These are phyloP conservation scores for Scyliorhinus canicula DNA, from an alignment of 2,797 vertebrate genomes.

Conservation along the genomic window DNA sequence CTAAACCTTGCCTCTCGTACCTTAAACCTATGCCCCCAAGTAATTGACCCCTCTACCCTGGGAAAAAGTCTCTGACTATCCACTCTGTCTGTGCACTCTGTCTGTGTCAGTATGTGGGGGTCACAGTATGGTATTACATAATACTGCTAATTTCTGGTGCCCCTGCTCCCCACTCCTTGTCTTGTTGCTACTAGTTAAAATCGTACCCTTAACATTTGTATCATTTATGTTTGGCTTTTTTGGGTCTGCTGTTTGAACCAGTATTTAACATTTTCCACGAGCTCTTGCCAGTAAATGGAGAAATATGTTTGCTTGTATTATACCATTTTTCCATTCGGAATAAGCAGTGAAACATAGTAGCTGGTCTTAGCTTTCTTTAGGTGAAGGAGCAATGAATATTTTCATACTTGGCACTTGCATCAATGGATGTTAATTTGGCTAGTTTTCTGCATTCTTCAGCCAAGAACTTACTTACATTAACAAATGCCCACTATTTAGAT, in stretches of 20 bases:
- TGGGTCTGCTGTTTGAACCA: neutral
- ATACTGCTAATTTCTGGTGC: neutral
- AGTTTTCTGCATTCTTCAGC: neutral
- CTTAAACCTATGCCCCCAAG: too few species aligned
- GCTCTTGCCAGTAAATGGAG: neutral
- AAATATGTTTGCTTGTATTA: neutral
- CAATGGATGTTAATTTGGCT: neutral
- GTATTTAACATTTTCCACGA: neutral
- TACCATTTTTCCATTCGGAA: neutral
- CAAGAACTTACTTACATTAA: neutral
- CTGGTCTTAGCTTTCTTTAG: neutral
- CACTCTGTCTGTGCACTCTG: too few species aligned
- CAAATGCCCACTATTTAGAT: neutral
- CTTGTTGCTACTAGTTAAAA: neutral
- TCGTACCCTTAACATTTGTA: neutral
- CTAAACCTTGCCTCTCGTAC: too few species aligned
- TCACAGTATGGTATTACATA: neutral
- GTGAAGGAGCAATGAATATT: neutral
- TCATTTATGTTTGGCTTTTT: neutral
- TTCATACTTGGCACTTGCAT: neutral
- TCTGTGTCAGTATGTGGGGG: neutral
- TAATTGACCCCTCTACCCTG: too few species aligned
- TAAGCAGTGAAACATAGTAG: neutral
- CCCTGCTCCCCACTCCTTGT: too few species aligned
- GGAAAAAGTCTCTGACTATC: too few species aligned